Conservation (phyloP, 2,888 invertebrate species). For the Drosophila nr. fundita region DNA sequence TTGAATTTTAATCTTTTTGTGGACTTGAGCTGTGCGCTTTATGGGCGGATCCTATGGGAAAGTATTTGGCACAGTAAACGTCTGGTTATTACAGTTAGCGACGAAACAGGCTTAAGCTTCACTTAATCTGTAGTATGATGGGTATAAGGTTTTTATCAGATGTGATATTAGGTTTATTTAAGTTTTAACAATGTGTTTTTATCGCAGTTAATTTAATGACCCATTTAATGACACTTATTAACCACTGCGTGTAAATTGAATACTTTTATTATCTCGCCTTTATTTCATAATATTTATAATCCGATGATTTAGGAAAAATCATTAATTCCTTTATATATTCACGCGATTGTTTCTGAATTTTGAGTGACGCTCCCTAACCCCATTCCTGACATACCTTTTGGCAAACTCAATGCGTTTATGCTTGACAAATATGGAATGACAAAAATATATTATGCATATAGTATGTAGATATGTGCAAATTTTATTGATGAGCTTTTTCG, state of each 20-base stretch:
- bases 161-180: not conserved
- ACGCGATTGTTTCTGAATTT: slow-evolving; percentile 5
- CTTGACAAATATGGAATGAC: slow-evolving; percentile 24
- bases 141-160: not conserved
- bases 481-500: slow-evolving; percentile 63
- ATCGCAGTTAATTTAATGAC: not conserved
- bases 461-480: slow-evolving; percentile 46
- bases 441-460: slow-evolving; percentile 26
- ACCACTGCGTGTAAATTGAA: not conserved
- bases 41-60: slow-evolving; percentile 69
- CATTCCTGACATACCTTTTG: slow-evolving; percentile 54
- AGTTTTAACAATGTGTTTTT: not conserved
- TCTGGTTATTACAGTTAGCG: slow-evolving; percentile 75
- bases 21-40: slow-evolving; percentile 37
- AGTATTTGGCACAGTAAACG: slow-evolving; percentile 78
- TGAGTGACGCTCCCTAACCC: slow-evolving; percentile 67
- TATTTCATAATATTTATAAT: not conserved
- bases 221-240: not conserved
- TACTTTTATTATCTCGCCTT: not conserved
- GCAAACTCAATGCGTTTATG: slow-evolving; percentile 25
- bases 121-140: not conserved
- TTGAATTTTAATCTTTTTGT: slow-evolving; percentile 71
- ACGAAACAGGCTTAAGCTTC: slow-evolving; percentile 38
- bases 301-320: not conserved
- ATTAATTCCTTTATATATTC: not conserved